A percentile compares a stretch with the other conserved stretches of the same genome.
These are phyloP conservation scores for Ptychobarbus kaznakovi DNA, from an alignment of 2,797 vertebrate genomes.

Conservation along the genomic window DNA sequence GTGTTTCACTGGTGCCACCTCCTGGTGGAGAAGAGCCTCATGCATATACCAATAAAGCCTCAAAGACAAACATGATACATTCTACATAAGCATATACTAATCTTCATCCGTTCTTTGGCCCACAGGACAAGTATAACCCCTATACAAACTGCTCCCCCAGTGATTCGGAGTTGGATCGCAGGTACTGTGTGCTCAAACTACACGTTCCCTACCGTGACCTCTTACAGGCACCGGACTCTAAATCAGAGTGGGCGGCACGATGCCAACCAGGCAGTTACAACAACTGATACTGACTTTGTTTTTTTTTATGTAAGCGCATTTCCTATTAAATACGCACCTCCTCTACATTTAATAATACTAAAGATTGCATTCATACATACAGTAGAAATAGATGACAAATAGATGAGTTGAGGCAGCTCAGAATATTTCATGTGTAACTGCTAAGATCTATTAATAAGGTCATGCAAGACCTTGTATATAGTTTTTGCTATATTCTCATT, in stretches of 20 bases:
- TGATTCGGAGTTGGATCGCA: slow-evolving; percentile 90
- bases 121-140: slow-evolving; percentile 85
- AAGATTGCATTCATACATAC: not conserved
- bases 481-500: not conserved
- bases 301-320: not conserved
- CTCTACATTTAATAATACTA: not conserved
- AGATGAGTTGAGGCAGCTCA: not conserved
- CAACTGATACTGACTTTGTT: slow-evolving; percentile 10
- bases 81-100: not conserved
- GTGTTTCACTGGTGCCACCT: slow-evolving; percentile 67
- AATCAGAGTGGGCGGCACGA: slow-evolving; percentile 76
- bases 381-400: slow-evolving; percentile 1
- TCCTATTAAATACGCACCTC: not conserved
- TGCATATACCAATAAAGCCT: not conserved
- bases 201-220: slow-evolving; percentile 81
- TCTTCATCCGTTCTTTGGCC: not conserved
- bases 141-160: slow-evolving; percentile 86
- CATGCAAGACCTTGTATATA: not conserved
- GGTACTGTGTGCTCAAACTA: slow-evolving; percentile 87
- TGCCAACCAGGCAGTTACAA: slow-evolving; percentile 68
- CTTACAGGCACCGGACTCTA: slow-evolving; percentile 67
- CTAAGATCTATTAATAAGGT: slow-evolving; percentile 5
- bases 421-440: not conserved
- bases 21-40: slow-evolving; percentile 48
- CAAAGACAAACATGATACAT: not conserved